These are phyloP conservation scores for Hyalella azteca DNA, from an alignment of 2,888 invertebrate genomes.

Conservation along the genomic window DNA sequence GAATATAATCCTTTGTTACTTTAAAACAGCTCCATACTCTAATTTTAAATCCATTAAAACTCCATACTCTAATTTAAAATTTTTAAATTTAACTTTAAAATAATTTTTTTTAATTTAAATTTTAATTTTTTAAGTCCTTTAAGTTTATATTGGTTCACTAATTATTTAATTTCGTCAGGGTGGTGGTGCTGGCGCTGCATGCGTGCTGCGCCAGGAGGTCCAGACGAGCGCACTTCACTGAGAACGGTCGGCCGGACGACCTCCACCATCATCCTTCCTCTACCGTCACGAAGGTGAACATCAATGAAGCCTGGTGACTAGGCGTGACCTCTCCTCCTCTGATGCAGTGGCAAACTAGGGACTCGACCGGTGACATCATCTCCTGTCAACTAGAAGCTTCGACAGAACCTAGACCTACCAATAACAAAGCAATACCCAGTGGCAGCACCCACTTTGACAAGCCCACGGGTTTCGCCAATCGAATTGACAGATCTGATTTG, in stretches of 20 bases:
- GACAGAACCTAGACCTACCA: conserved; percentile 14
- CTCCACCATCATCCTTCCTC: conserved; percentile 39
- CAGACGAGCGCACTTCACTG: conserved; percentile 25
- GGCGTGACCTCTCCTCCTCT: conserved; percentile 40
- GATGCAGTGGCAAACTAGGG: conserved; percentile 45
- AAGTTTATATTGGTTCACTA: no score
- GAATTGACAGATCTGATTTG: conserved; percentile 6
- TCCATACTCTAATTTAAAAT: no score
- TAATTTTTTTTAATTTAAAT: no score
- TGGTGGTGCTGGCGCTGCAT: conserved; percentile 51
- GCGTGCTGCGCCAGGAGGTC: conserved; percentile 39
- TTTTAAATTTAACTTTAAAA: no score
- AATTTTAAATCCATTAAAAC: no score
- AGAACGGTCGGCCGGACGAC: conserved; percentile 14
- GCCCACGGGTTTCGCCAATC: conserved; percentile 13
- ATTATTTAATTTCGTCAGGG: conserved; percentile 40
- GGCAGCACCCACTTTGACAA: not conserved
- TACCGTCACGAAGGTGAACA: conserved; percentile 48
- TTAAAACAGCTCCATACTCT: no score
- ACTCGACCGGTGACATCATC: conserved; percentile 50
- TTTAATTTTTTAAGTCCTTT: no score
- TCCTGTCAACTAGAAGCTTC: conserved; percentile 48
- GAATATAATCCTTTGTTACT: no score
- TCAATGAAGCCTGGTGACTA: conserved; percentile 57
- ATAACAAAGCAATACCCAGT: not conserved